phyloP scores from a whole-genome alignment of 2,888 invertebrate genomes.

The Protophormia terraenovae region DNA sequence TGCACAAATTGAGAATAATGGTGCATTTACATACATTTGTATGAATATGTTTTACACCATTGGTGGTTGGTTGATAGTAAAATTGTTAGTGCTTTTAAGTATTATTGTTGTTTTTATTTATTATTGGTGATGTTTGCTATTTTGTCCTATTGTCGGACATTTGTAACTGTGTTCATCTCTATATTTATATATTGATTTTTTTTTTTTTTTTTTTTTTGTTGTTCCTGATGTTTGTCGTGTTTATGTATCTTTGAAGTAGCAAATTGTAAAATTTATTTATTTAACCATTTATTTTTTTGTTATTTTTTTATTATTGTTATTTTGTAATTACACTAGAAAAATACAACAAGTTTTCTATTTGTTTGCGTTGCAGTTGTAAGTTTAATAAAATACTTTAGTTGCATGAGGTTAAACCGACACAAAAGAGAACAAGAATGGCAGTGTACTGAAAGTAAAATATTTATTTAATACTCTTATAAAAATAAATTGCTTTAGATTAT shows the following conservation, averaged over 20 bases:
- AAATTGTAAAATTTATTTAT: constrained; percentile 50
- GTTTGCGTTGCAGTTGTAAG: constrained; percentile 17
- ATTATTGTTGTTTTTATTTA: neutral
- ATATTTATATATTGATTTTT: neutral
- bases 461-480: constrained; percentile 44
- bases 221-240: neutral
- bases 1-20: neutral
- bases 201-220: neutral
- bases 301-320: constrained; percentile 43
- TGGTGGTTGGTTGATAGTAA: constrained; percentile 35
- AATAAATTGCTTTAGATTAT: constrained; percentile 32
- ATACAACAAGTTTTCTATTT: constrained; percentile 11
- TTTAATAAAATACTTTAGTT: constrained; percentile 11
- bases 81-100: neutral
- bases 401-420: neutral
- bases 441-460: constrained; percentile 4
- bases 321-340: constrained; percentile 52
- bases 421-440: neutral
- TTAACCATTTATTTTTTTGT: constrained; percentile 24
- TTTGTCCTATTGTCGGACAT: constrained; percentile 44
- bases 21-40: neutral
- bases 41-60: neutral
- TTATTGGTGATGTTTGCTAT: constrained; percentile 21
- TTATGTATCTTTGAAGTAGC: constrained; percentile 6
- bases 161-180: constrained; percentile 7